These are phyloP conservation scores for Dinothrombium tinctorium DNA, from an alignment of 1,140 invertebrate species.

Conservation along the genomic window DNA sequence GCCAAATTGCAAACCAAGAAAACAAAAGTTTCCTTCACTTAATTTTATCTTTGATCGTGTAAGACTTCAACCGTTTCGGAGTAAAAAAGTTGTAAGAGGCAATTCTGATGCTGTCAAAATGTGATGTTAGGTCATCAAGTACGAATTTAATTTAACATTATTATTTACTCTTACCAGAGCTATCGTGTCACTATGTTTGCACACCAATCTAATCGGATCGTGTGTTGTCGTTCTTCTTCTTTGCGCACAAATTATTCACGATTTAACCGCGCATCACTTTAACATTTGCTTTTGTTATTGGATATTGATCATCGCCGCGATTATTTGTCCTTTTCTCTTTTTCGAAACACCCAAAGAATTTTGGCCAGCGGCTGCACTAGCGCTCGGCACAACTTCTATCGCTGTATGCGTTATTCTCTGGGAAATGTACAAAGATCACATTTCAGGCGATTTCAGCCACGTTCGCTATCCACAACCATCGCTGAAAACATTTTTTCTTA, in stretches of 20 bases:
- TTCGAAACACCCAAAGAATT: slow-evolving; percentile 45
- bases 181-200: too few relatives aligned
- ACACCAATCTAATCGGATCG: background rate
- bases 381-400: background rate
- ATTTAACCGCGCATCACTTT: background rate
- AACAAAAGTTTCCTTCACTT: too few relatives aligned
- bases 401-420: slow-evolving; percentile 5
- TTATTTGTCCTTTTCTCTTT: slow-evolving; percentile 36
- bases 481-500: slow-evolving; percentile 28
- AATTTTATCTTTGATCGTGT: too few relatives aligned
- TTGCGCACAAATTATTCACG: background rate
- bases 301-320: slow-evolving; percentile 33
- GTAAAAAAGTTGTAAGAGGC: too few relatives aligned
- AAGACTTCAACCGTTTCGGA: too few relatives aligned
- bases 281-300: slow-evolving; percentile 26
- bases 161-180: too few relatives aligned
- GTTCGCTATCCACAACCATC: slow-evolving; percentile 16
- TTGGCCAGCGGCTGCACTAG: slow-evolving; percentile 21
- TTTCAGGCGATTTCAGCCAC: background rate
- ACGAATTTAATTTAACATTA: too few relatives aligned
- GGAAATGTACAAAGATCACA: slow-evolving; percentile 2
- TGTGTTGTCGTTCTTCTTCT: background rate
- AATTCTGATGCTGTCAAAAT: too few relatives aligned
- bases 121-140: too few relatives aligned
- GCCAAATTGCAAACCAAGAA: too few relatives aligned